Base-by-base conservation (phyloP, 1,140 invertebrate genomes). In the Arctopsyche grandis region DNA sequence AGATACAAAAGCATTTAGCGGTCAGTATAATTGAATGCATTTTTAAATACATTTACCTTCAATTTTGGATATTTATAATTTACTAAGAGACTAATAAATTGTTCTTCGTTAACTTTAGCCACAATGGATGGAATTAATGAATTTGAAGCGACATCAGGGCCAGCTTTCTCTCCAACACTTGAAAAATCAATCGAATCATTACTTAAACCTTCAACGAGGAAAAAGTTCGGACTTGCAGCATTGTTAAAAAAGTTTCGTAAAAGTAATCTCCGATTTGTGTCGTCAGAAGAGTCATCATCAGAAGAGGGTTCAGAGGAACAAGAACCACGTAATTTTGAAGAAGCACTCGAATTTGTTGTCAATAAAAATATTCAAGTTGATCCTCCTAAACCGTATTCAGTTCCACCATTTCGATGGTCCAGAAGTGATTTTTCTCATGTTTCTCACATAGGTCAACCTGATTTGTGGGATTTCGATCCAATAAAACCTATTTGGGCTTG, bases 401-500 rank as follows among this genome's bases (percentile, higher is more conserved):
- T 82, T 29, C 81, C 79, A 12, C 87, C 88, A 0, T 89, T 89
- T 78, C 83, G 86, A 79, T 89, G 88, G 88, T 87, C 87, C 19
- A 84, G 86, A 58, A 88, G 86, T 52, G 83, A 84, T 44, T 89
- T 86, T 76, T 78, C 84, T 9, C 84, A 85, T 19, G 79, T 80
- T 24, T 74, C 85, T 9, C 88, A 87, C 48, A 81, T 82, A 73
- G 85, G 85, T 7, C 83, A 88, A 5, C 87, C 88, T 0, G 87
- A 89, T 73, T 79, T 83, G 66, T 89, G 88, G 88, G 84, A 84
- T 24, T 89, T 89, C 80, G 84, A 84, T 48, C 83, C 83, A 0
- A 86, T 87, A 63, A 81, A 81, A 71, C 87, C 86, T 9, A 83
- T 84, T 73, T 89, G 87, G 86, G 86, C 86, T 43, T 89, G 87